Percentiles rank a stretch among this genome's conserved stretches.
Evolutionary conservation across 2,113 vertebrate genomes (phyloP).

Genomic region (Laterallus jamaicensis): DNA sequence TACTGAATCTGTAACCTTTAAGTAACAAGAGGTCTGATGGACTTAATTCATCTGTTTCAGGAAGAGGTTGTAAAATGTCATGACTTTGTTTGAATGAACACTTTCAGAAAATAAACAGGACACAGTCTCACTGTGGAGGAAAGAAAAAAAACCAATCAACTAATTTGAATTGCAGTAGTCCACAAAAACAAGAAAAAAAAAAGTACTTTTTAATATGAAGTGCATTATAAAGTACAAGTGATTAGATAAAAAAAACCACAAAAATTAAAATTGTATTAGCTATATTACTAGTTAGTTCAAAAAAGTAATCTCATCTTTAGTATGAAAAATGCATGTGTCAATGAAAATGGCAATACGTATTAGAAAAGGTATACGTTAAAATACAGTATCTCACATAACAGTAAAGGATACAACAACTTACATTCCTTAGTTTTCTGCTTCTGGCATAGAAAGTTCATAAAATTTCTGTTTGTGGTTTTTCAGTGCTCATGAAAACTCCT

Average conservation of each 20-base stretch:
- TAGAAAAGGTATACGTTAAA: background rate
- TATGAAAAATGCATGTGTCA: background rate
- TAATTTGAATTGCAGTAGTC: background rate
- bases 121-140: background rate
- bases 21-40: background rate
- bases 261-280: background rate
- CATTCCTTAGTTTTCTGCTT: background rate
- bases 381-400: background rate
- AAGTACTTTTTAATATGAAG: background rate
- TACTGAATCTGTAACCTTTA: background rate
- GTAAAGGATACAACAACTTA: background rate
- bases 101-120: background rate
- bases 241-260: background rate
- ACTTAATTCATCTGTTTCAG: background rate
- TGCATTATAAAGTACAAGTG: background rate
- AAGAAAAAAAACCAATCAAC: background rate
- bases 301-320: background rate
- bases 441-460: background rate
- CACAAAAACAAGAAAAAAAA: background rate
- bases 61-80: background rate
- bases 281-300: background rate
- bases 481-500: background rate
- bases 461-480: background rate
- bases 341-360: background rate
- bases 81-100: background rate